These are phyloP conservation scores for Stigmatopora argus DNA, from an alignment of 2,113 vertebrate species.

Conservation along the genomic window DNA sequence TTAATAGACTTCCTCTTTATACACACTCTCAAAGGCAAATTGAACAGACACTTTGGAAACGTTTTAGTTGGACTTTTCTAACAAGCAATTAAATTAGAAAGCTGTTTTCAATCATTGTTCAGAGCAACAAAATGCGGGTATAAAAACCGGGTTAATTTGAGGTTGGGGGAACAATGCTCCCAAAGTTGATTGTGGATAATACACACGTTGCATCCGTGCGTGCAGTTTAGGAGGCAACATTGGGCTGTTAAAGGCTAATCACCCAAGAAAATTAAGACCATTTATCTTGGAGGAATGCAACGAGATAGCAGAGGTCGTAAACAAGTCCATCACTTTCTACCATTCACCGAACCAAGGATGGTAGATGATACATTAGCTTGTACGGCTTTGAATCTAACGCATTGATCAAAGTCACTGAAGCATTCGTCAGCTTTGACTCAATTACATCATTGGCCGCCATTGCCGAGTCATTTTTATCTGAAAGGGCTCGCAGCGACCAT, in stretches of 20 bases:
- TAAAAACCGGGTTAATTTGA: background rate
- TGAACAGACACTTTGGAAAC: background rate
- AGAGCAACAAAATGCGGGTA: background rate
- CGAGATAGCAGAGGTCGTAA: constrained; percentile 31
- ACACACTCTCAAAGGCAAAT: constrained; percentile 1
- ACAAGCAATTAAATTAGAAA: too few species aligned
- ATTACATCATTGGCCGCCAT: background rate
- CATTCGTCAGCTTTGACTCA: background rate
- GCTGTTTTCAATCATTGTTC: too few species aligned
- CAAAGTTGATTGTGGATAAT: constrained; percentile 3
- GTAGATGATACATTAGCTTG: background rate
- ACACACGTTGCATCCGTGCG: background rate
- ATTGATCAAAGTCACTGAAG: background rate
- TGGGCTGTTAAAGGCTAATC: constrained; percentile 23
- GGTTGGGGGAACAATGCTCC: background rate
- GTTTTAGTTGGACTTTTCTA: too few species aligned
- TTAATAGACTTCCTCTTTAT: constrained; percentile 15
- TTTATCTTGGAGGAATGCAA: constrained; percentile 55
- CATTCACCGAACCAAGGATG: background rate
- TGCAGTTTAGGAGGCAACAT: background rate
- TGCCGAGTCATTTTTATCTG: too few species aligned
- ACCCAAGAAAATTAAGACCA: constrained; percentile 57
- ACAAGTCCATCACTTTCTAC: constrained; percentile 15
- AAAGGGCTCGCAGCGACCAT: too few species aligned
- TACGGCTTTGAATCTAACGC: background rate